Evolutionary conservation across 2,797 vertebrate genomes (phyloP), one percentile per base, ranked within the genome.

Genomic region (Calcarius lapponicus): DNA sequence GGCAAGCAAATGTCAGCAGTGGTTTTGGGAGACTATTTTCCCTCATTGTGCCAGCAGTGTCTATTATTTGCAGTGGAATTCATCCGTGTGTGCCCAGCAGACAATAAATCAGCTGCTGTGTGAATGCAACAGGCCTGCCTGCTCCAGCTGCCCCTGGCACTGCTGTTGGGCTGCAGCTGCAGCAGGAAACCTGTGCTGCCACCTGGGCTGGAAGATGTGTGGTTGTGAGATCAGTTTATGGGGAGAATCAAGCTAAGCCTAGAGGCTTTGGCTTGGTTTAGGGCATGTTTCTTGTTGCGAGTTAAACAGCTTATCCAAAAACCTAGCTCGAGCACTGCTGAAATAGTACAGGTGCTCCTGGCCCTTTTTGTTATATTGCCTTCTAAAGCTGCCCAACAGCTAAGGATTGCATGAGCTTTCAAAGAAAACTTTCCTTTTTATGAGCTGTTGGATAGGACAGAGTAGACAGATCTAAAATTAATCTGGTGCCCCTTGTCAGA

Each of bases 341-440:
- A 95, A 92, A 80, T 15, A 86, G 75, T 42, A 65, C 89, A 94
- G 80, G 74, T 93, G 29, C 60, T 88, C 24, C 79, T 43, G 48
- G 40, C 6, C 9, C 11, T 65, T 93, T 87, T 51, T 86, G 31
- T 80, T 92, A 87, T 80, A 83, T 64, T 71, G 86, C 80, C 81
- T 95, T 69, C 72, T 78, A 75, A 91, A 88, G 53, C 72, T 48
- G 45, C 61, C 38, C 17, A 4, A 83, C 28, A 86, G 18, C 78
- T 80, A 74, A 31, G 38, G 20, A 82, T 42, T 3, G 3, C 38
- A 58, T 92, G 40, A 73, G 58, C 29, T 61, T 92, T 93, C 83
- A 84, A 90, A 94, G 66, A 42, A 62, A 91, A 93, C 31, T 78
- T 95, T 34, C 13, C 17, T 84, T 95, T 90, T 97, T 87, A 95